phyloP scores from a whole-genome alignment of 1,140 invertebrate species.

The Achatina immaculata region DNA sequence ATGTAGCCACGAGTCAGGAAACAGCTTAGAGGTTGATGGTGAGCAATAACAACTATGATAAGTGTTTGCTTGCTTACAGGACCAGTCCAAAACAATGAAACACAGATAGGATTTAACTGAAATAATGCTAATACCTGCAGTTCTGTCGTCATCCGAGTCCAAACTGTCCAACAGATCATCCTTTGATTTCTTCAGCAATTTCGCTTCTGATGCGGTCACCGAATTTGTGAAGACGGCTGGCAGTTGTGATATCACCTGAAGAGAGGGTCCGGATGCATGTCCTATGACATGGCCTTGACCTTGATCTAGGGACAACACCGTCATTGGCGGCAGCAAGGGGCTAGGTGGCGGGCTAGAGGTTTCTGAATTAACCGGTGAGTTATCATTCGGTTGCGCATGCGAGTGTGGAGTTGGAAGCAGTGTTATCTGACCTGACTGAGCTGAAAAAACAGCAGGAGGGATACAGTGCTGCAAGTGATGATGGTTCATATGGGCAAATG shows the following conservation, averaged over 20 bases:
- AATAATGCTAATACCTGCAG: conserved; percentile 44
- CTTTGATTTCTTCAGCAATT: conserved; percentile 18
- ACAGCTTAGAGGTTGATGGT: too few species aligned
- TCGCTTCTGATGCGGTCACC: conserved; percentile 5
- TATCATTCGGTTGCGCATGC: conserved; percentile 14
- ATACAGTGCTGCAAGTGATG: not conserved
- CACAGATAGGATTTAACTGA: too few species aligned
- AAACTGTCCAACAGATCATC: conserved; percentile 19
- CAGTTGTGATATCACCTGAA: not conserved
- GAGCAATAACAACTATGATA: too few species aligned
- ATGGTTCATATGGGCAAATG: not conserved
- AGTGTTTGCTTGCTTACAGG: too few species aligned
- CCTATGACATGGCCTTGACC: not conserved
- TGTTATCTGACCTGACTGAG: not conserved
- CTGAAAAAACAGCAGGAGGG: not conserved
- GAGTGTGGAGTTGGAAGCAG: conserved; percentile 11
- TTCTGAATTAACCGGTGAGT: conserved; percentile 43
- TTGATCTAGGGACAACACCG: not conserved
- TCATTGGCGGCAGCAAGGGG: conserved; percentile 33
- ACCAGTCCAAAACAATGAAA: too few species aligned
- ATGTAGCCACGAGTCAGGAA: too few species aligned
- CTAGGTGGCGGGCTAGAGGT: conserved; percentile 54
- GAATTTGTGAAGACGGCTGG: not conserved
- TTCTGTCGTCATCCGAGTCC: conserved; percentile 47
- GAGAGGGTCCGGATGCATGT: not conserved